These are phyloP conservation scores for Zeuzera pyrina DNA, from an alignment of 2,888 invertebrate genomes.

Conservation along the genomic window DNA sequence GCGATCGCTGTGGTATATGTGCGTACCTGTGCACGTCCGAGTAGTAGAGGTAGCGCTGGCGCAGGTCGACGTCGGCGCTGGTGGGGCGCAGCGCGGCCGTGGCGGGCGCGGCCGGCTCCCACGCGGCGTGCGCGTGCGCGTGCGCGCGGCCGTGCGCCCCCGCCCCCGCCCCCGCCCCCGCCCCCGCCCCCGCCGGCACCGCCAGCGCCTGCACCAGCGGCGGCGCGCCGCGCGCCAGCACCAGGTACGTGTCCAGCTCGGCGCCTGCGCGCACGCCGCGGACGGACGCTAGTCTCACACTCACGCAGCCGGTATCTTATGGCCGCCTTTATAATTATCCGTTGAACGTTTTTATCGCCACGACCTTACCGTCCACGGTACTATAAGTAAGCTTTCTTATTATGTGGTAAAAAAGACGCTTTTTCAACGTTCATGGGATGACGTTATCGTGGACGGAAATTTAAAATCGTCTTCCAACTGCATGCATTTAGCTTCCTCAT, in stretches of 20 bases:
- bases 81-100: conserved; percentile 76
- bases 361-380: too few relatives aligned
- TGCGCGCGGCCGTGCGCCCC: conserved; percentile 79
- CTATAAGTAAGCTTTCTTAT: too few relatives aligned
- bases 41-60: conserved; percentile 75
- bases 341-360: too few relatives aligned
- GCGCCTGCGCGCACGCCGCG: conserved; percentile 76
- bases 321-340: too few relatives aligned
- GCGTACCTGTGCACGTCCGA: conserved; percentile 57
- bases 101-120: conserved; percentile 80
- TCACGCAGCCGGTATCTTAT: too few relatives aligned
- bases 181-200: conserved; percentile 31
- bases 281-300: too few relatives aligned
- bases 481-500: too few relatives aligned
- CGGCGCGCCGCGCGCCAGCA: conserved; percentile 66
- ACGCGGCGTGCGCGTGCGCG: conserved; percentile 75
- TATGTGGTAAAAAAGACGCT: too few relatives aligned
- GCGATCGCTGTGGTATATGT: too few relatives aligned
- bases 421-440: too few relatives aligned
- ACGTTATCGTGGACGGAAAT: too few relatives aligned
- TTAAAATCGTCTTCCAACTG: too few relatives aligned
- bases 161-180: conserved; percentile 74
- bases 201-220: conserved; percentile 80
- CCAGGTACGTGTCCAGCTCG: conserved; percentile 75
- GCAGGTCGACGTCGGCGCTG: conserved; percentile 79